Conservation (phyloP, 2,888 invertebrate species). For the Orchesellides sinensis region DNA sequence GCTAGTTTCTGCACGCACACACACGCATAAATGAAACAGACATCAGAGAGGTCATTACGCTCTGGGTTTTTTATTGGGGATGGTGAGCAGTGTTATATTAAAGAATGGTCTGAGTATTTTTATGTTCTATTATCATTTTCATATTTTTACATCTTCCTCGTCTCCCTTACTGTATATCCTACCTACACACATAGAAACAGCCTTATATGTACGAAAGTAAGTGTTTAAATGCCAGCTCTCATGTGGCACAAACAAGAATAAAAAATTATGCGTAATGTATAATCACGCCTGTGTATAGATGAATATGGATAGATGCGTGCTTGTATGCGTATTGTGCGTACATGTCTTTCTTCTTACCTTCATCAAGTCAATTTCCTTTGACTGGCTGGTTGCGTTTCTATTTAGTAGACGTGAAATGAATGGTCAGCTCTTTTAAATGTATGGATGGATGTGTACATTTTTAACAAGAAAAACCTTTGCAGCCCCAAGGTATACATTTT, state of each 20-base stretch:
- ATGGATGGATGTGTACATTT: neutral
- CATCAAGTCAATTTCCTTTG: slow-evolving; percentile 52
- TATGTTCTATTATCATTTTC: too few species aligned
- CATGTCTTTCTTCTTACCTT: slow-evolving; percentile 43
- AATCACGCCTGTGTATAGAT: neutral
- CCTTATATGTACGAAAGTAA: too few species aligned
- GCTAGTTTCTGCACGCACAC: neutral
- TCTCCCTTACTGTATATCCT: too few species aligned
- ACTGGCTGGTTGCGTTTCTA: neutral
- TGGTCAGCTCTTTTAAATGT: slow-evolving; percentile 22
- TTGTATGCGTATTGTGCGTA: too few species aligned
- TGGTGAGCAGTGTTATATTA: too few species aligned
- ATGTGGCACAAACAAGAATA: too few species aligned
- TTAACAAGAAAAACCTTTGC: slow-evolving; percentile 38
- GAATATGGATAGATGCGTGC: too few species aligned
- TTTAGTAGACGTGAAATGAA: slow-evolving; percentile 9
- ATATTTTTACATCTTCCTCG: too few species aligned
- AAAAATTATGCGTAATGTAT: slow-evolving; percentile 11
- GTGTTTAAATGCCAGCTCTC: too few species aligned
- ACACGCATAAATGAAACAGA: too few species aligned
- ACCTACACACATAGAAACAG: too few species aligned
- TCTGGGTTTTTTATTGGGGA: slow-evolving; percentile 28
- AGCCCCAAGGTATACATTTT: slow-evolving; percentile 52
- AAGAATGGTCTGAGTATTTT: too few species aligned
- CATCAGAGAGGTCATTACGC: slow-evolving; percentile 60